phyloP scores from a whole-genome alignment of 2,888 invertebrate species.

The Megaustenia siamemsis region DNA sequence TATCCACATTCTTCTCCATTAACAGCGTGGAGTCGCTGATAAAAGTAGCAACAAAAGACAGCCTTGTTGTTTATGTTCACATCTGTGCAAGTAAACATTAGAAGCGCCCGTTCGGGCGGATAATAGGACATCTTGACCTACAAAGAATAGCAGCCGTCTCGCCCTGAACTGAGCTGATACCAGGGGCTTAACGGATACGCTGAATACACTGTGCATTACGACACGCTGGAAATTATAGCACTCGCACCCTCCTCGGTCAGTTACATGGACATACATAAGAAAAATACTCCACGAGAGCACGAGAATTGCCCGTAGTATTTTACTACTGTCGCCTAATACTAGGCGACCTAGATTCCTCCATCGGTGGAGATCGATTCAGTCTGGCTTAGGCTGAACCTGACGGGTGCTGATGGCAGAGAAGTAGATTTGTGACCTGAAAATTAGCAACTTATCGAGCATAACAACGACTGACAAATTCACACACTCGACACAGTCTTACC shows the following conservation, averaged over 20 bases:
- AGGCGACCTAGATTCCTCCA: background rate
- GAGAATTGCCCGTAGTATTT: background rate
- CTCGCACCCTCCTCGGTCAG: background rate
- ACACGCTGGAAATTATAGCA: background rate
- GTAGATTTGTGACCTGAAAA: background rate
- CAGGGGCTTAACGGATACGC: background rate
- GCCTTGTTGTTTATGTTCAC: background rate
- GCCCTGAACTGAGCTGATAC: background rate
- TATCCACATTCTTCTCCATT: too few species aligned
- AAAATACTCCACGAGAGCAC: too few species aligned
- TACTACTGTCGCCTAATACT: background rate
- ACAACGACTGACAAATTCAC: background rate
- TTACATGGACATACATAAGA: background rate
- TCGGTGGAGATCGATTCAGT: slow-evolving; percentile 10
- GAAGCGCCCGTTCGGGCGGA: background rate
- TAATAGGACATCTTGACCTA: slow-evolving; percentile 8
- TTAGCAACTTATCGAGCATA: background rate
- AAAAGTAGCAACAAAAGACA: background rate
- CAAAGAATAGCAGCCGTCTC: background rate
- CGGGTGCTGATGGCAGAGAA: background rate
- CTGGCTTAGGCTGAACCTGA: slow-evolving; percentile 1
- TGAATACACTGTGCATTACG: background rate
- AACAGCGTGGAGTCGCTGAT: too few species aligned
- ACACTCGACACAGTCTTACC: background rate
- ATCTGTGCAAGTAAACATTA: background rate